phyloP scores from a whole-genome alignment of 2,888 invertebrate genomes.

The Hydrotaea diabolus region DNA sequence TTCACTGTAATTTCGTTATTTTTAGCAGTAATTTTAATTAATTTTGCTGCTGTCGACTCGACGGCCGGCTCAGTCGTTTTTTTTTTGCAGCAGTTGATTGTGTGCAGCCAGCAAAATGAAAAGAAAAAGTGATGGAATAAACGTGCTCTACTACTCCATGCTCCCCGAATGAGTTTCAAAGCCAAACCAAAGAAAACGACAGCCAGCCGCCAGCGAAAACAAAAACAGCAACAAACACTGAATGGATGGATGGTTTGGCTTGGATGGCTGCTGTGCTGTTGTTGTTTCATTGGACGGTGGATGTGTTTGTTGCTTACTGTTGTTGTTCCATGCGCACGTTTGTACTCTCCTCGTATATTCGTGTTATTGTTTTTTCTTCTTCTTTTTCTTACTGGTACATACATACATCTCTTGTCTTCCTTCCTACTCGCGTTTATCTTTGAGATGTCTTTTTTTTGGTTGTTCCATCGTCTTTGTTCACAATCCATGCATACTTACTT shows the following conservation, averaged over 20 bases:
- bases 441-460: background rate
- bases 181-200: too few relatives aligned
- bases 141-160: too few relatives aligned
- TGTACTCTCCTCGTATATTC: background rate
- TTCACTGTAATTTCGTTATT: slow-evolving; percentile 18
- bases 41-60: background rate
- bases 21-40: slow-evolving; percentile 30
- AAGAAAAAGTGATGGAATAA: slow-evolving; percentile 9
- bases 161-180: background rate
- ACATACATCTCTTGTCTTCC: background rate
- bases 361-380: background rate
- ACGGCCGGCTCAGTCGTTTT: too few relatives aligned
- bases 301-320: too few relatives aligned
- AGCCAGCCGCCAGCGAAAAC: too few relatives aligned
- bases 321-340: background rate
- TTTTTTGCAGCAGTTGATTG: background rate
- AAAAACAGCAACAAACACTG: background rate
- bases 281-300: background rate
- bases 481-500: background rate
- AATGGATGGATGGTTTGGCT: background rate
- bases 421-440: slow-evolving; percentile 22
- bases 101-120: background rate
- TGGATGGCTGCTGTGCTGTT: too few relatives aligned
- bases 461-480: background rate
- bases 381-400: too few relatives aligned